Percentiles rank a stretch among this genome's conserved stretches.
Evolutionary conservation across 2,113 vertebrate species (phyloP).

Genomic region (Panurus biarmicus): DNA sequence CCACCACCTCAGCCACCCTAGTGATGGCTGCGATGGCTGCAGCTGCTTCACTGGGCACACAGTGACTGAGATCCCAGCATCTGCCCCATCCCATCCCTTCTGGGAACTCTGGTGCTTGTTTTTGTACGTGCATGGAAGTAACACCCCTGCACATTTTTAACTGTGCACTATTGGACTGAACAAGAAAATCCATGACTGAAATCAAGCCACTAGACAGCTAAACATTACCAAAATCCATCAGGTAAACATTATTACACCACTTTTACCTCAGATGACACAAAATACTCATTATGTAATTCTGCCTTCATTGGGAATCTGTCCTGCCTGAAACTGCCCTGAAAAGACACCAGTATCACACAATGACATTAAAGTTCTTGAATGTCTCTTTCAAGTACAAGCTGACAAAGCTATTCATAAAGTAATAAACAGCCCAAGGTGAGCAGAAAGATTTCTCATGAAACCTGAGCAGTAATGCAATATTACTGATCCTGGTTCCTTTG

Average conservation of each 20-base stretch:
- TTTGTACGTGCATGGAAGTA: neutral
- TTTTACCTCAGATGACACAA: neutral
- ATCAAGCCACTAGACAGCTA: neutral
- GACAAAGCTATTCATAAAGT: neutral
- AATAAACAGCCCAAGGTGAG: neutral
- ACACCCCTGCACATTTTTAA: neutral
- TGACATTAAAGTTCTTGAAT: neutral
- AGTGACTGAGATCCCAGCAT: neutral
- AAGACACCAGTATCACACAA: neutral
- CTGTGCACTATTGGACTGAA: neutral
- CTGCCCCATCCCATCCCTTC: neutral
- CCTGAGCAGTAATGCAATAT: neutral
- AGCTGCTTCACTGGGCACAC: neutral
- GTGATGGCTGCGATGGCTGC: accelerated
- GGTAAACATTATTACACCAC: neutral
- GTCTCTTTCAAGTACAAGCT: neutral
- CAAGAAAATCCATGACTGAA: neutral
- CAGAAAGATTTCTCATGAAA: constrained; percentile 3
- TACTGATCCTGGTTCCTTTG: neutral
- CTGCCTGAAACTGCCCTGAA: neutral
- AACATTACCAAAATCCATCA: neutral
- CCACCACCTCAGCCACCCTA: neutral
- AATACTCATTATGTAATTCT: neutral
- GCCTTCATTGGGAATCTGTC: neutral
- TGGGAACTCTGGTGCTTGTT: accelerated